These are phyloP conservation scores for Tanytarsus gracilentus DNA, from an alignment of 2,888 invertebrate genomes.

Conservation along the genomic window DNA sequence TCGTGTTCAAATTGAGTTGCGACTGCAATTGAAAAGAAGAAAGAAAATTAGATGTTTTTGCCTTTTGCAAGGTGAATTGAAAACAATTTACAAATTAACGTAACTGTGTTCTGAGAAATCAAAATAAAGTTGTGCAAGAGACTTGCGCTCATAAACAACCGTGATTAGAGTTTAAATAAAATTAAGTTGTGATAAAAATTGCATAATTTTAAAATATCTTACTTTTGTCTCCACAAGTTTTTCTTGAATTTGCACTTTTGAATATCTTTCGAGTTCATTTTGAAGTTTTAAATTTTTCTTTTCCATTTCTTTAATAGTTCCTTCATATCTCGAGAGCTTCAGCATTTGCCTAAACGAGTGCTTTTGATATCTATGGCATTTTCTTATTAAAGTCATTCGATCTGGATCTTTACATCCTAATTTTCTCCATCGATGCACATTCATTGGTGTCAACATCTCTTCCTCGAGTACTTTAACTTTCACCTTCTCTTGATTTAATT, in stretches of 20 bases:
- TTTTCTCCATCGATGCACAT: constrained; percentile 65
- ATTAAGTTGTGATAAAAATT: too few relatives aligned
- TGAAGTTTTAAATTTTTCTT: background rate
- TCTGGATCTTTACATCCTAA: constrained; percentile 59
- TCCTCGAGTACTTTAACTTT: constrained; percentile 61
- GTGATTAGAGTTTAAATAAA: too few relatives aligned
- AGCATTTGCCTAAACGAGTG: background rate
- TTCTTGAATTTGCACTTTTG: too few relatives aligned
- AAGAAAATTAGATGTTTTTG: background rate
- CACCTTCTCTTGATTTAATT: constrained; percentile 53
- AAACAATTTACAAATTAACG: too few relatives aligned
- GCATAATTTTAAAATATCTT: too few relatives aligned
- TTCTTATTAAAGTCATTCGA: background rate
- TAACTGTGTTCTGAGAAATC: too few relatives aligned
- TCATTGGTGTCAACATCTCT: constrained; percentile 61
- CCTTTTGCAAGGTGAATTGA: too few relatives aligned
- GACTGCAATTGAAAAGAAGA: background rate
- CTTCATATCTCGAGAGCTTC: background rate
- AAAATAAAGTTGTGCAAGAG: too few relatives aligned
- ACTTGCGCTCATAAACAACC: too few relatives aligned
- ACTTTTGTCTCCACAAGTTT: too few relatives aligned
- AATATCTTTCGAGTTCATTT: background rate
- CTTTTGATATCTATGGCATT: background rate
- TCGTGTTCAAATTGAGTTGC: background rate
- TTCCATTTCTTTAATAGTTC: background rate